These are phyloP conservation scores for Trichoplusia ni DNA, from an alignment of 1,140 invertebrate genomes.

Conservation along the genomic window DNA sequence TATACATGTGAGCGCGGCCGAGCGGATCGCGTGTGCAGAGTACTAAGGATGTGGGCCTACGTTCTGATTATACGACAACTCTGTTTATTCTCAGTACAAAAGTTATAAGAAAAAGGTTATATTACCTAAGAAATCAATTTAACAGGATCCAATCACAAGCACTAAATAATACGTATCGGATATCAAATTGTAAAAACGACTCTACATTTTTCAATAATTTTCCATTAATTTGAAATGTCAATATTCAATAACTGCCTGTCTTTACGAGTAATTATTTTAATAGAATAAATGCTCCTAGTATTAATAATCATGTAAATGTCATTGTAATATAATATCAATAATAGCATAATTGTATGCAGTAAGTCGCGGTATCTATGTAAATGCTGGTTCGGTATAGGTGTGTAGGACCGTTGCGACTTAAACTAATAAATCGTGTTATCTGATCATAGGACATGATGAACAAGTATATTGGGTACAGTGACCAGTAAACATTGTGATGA, in stretches of 20 bases:
- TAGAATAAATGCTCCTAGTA: conserved; percentile 19
- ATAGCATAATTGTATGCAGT: conserved; percentile 20
- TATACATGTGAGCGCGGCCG: no score
- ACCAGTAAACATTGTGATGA: conserved; percentile 60
- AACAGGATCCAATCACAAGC: no score
- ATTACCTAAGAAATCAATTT: no score
- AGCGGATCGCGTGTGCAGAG: no score
- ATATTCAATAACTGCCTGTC: conserved; percentile 26
- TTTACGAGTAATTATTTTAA: conserved; percentile 24
- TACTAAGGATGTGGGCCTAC: no score
- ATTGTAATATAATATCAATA: conserved; percentile 29
- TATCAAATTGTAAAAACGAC: conserved; percentile 2
- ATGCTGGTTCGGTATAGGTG: not conserved
- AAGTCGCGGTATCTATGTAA: not conserved
- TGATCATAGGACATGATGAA: conserved; percentile 48
- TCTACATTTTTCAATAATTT: conserved; percentile 16
- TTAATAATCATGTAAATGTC: conserved; percentile 27
- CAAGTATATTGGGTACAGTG: conserved; percentile 47
- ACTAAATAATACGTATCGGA: conserved; percentile 1
- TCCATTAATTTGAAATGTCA: conserved; percentile 20
- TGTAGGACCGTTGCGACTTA: not conserved
- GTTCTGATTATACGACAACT: no score
- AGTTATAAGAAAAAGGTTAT: no score
- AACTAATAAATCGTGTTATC: conserved; percentile 48
- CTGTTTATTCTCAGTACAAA: no score